A percentile compares a stretch with the other conserved stretches of the same genome.
Evolutionary conservation across 2,797 vertebrate genomes (phyloP).

Genomic region (Columba guinea): DNA sequence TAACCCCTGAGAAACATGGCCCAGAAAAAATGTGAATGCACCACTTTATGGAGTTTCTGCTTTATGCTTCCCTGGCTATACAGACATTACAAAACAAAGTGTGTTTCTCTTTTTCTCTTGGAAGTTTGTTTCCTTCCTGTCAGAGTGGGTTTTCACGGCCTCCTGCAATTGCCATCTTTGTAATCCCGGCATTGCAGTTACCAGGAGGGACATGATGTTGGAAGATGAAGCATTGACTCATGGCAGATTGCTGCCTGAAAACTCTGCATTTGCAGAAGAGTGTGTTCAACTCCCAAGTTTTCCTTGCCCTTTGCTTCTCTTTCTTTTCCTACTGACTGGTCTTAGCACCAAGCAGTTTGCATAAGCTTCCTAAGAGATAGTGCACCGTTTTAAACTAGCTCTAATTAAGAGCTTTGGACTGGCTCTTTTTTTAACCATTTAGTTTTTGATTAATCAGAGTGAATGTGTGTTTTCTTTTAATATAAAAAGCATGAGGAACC

Average conservation of each 20-base stretch:
- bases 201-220: background rate
- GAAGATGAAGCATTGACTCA: background rate
- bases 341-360: background rate
- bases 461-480: background rate
- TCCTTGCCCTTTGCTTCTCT: background rate
- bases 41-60: background rate
- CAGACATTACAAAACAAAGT: background rate
- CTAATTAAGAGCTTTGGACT: background rate
- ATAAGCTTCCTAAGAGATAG: background rate
- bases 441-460: background rate
- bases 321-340: background rate
- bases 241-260: background rate
- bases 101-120: background rate
- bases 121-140: background rate
- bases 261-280: background rate
- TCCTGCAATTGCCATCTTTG: background rate
- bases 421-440: background rate
- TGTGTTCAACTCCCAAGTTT: background rate
- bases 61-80: background rate
- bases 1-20: background rate
- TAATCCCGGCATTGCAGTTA: accelerated
- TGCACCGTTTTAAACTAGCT: background rate
- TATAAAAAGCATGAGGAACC: background rate
- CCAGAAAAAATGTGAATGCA: background rate
- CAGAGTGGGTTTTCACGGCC: background rate